A percentile compares a stretch with the other conserved stretches of the same genome.
Evolutionary conservation across 1,140 invertebrate genomes (phyloP).

Genomic region (Anagrus nilaparvatae): DNA sequence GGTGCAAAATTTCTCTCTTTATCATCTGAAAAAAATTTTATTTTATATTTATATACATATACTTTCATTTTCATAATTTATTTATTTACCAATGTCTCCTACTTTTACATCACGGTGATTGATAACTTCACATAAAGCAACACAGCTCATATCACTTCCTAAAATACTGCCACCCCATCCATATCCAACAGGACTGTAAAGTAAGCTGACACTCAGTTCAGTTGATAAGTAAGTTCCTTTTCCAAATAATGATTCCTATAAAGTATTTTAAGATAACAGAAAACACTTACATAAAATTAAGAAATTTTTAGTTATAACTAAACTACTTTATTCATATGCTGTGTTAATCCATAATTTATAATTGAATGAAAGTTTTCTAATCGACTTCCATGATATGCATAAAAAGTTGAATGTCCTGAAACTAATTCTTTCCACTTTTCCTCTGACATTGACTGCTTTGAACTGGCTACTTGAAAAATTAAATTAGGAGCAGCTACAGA

Average conservation of each 20-base stretch:
- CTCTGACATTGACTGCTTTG: constrained; percentile 44
- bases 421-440: constrained; percentile 47
- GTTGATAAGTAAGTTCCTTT: constrained; percentile 66
- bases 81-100: constrained; percentile 30
- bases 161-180: constrained; percentile 64
- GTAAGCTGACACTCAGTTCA: constrained; percentile 58
- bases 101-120: constrained; percentile 50
- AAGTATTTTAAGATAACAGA: constrained; percentile 4
- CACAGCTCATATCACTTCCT: constrained; percentile 60
- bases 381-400: constrained; percentile 68
- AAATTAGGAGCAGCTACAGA: constrained; percentile 47
- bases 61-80: constrained; percentile 4
- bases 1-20: constrained; percentile 30
- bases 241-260: constrained; percentile 57
- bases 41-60: background rate
- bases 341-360: constrained; percentile 64
- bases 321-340: constrained; percentile 63
- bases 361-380: constrained; percentile 77
- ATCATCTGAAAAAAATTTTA: constrained; percentile 22
- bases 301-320: background rate
- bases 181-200: constrained; percentile 57
- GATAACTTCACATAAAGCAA: constrained; percentile 70
- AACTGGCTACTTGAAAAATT: constrained; percentile 52
- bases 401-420: constrained; percentile 48
- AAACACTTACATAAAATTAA: background rate